These are phyloP conservation scores for Drosophila watanabei DNA, from an alignment of 1,140 invertebrate genomes.

Conservation along the genomic window DNA sequence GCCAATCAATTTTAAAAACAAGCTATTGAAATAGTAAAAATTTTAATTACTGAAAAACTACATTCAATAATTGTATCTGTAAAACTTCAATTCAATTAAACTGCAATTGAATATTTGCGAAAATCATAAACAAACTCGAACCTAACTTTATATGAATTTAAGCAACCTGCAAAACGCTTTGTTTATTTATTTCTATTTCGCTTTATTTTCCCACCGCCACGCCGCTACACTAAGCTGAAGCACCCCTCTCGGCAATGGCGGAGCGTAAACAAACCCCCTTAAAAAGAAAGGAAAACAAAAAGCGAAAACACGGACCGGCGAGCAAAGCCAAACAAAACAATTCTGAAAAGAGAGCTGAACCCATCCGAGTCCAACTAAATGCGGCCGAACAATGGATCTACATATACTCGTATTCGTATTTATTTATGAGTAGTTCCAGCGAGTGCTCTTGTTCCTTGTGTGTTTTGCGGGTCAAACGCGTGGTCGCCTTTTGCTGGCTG, in stretches of 20 bases:
- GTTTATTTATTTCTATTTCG: constrained; percentile 50
- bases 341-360: constrained; percentile 39
- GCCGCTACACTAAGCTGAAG: constrained; percentile 26
- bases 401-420: constrained; percentile 36
- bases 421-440: constrained; percentile 78
- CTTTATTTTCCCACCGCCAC: constrained; percentile 34
- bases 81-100: background rate
- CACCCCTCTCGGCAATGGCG: constrained; percentile 28
- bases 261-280: constrained; percentile 40
- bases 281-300: constrained; percentile 32
- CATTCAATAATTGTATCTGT: background rate
- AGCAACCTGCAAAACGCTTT: constrained; percentile 35
- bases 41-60: background rate
- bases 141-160: constrained; percentile 47
- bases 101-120: constrained; percentile 17
- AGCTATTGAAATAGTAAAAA: too few relatives aligned
- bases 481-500: constrained; percentile 59
- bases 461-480: constrained; percentile 65
- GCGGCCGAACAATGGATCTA: constrained; percentile 53
- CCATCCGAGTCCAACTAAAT: constrained; percentile 33
- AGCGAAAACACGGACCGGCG: constrained; percentile 53
- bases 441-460: constrained; percentile 29
- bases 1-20: background rate
- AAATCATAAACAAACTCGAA: constrained; percentile 33
- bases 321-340: constrained; percentile 74